Percentiles rank a stretch among this genome's conserved stretches.
Evolutionary conservation across 2,888 invertebrate species (phyloP).

Genomic region (Eupsilia transversa): DNA sequence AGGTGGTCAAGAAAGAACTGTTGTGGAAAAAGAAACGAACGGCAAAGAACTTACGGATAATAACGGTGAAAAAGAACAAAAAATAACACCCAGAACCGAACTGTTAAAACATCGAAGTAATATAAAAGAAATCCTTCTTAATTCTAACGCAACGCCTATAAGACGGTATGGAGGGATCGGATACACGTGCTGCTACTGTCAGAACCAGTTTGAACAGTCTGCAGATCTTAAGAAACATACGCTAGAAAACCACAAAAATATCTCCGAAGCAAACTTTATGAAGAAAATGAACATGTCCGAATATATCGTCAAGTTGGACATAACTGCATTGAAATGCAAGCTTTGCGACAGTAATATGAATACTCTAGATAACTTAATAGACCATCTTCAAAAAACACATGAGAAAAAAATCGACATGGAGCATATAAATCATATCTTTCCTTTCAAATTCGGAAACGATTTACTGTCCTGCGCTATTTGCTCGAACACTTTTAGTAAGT

Average conservation of each 20-base stretch:
- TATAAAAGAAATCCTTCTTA: slow-evolving; percentile 70
- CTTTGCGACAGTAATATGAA: slow-evolving; percentile 54
- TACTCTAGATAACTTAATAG: slow-evolving; percentile 61
- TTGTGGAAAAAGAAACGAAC: slow-evolving; percentile 18
- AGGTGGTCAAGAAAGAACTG: slow-evolving; percentile 54
- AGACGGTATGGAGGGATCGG: slow-evolving; percentile 72
- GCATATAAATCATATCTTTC: slow-evolving; percentile 72
- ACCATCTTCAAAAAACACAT: slow-evolving; percentile 65
- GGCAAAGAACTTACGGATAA: neutral
- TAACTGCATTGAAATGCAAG: slow-evolving; percentile 68
- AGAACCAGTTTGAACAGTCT: slow-evolving; percentile 67
- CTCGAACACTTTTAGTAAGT: slow-evolving; percentile 50
- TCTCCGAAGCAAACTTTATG: slow-evolving; percentile 70
- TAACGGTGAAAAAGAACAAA: slow-evolving; percentile 8
- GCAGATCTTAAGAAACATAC: slow-evolving; percentile 75
- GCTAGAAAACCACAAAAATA: slow-evolving; percentile 64
- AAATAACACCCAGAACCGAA: slow-evolving; percentile 64
- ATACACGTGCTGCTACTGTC: slow-evolving; percentile 76
- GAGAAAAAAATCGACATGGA: slow-evolving; percentile 65
- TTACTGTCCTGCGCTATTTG: slow-evolving; percentile 54
- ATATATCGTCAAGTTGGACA: slow-evolving; percentile 76
- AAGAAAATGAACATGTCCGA: slow-evolving; percentile 71
- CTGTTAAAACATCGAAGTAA: slow-evolving; percentile 74
- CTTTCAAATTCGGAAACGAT: slow-evolving; percentile 74
- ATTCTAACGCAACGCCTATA: slow-evolving; percentile 80